phyloP scores from a whole-genome alignment of 2,113 vertebrate species.

The Eptesicus fuscus region DNA sequence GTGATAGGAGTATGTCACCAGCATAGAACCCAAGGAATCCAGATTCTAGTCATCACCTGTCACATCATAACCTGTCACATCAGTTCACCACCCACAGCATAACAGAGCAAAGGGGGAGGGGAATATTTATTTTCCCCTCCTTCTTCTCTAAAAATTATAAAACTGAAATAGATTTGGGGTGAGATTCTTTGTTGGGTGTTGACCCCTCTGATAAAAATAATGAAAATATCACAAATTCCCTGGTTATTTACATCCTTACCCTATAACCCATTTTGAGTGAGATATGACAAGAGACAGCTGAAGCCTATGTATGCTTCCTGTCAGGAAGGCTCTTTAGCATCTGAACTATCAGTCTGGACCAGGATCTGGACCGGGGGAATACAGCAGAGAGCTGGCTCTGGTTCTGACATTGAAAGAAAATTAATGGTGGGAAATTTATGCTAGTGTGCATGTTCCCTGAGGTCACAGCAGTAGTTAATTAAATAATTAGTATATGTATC shows the following conservation, averaged over 20 bases:
- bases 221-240: not conserved
- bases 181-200: not conserved
- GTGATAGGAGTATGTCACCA: not conserved
- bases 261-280: not conserved
- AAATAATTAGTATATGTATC: not conserved
- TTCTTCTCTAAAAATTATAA: not conserved
- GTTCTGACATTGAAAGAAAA: not conserved
- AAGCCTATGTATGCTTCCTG: not conserved
- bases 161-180: not conserved
- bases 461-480: too few relatives aligned
- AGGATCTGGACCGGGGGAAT: rapidly evolving
- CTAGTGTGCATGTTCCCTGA: not conserved
- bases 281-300: not conserved
- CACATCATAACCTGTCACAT: not conserved
- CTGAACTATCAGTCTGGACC: not conserved
- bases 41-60: not conserved
- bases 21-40: not conserved
- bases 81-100: not conserved
- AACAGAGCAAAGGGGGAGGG: not conserved
- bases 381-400: not conserved
- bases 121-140: not conserved
- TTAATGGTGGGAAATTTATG: not conserved
- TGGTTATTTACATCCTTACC: not conserved
- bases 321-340: not conserved
- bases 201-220: not conserved